phyloP scores from a whole-genome alignment of 2,797 vertebrate species.

The Sebastolobus altivelis region DNA sequence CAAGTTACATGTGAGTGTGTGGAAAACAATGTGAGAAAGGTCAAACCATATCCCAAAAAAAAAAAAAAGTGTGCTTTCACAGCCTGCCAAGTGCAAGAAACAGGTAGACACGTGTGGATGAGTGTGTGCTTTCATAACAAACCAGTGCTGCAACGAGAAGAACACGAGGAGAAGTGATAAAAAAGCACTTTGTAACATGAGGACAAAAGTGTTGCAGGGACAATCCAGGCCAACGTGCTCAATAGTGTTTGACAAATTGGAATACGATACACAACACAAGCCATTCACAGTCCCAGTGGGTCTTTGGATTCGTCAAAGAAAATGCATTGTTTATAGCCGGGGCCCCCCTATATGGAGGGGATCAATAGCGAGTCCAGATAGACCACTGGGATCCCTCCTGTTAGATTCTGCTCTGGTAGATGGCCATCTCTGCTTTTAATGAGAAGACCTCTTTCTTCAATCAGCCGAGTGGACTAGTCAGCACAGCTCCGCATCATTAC shows the following conservation, averaged over 20 bases:
- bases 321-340: slow-evolving; percentile 59
- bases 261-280: slow-evolving; percentile 47
- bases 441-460: slow-evolving; percentile 64
- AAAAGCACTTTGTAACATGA: background rate
- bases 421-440: slow-evolving; percentile 57
- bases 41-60: slow-evolving; percentile 63
- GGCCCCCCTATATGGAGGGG: slow-evolving; percentile 37
- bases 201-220: slow-evolving; percentile 7
- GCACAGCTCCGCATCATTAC: slow-evolving; percentile 74
- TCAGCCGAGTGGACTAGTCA: slow-evolving; percentile 77
- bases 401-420: slow-evolving; percentile 65
- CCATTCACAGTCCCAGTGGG: slow-evolving; percentile 51
- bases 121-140: slow-evolving; percentile 72
- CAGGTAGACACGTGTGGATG: slow-evolving; percentile 68
- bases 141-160: slow-evolving; percentile 22
- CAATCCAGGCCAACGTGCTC: slow-evolving; percentile 48
- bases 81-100: slow-evolving; percentile 67
- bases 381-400: slow-evolving; percentile 71
- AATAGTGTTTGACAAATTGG: slow-evolving; percentile 60
- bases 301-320: slow-evolving; percentile 36
- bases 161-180: background rate
- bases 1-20: slow-evolving; percentile 59
- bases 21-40: slow-evolving; percentile 70
- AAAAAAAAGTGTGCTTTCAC: slow-evolving; percentile 63
- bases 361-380: slow-evolving; percentile 73